These are phyloP conservation scores for Trisateles emortualis DNA, from an alignment of 2,888 invertebrate species.

Conservation along the genomic window DNA sequence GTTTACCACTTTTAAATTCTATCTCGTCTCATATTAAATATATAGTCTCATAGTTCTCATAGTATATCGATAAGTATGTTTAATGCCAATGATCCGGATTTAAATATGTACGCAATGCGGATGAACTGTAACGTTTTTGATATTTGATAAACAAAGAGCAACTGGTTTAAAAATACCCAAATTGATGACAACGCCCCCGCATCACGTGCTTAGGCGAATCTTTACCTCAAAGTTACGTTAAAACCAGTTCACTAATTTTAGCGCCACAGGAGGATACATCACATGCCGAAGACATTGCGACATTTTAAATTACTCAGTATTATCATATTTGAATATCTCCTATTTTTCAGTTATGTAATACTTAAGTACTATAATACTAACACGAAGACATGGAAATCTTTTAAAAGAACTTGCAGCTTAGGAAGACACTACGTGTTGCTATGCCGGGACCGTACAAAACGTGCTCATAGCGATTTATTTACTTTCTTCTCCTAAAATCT, in stretches of 20 bases:
- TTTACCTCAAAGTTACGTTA: neutral
- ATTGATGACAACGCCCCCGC: neutral
- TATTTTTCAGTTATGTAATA: neutral
- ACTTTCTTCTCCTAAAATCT: no score
- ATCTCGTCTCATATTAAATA: no score
- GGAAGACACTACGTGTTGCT: no score
- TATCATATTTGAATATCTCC: neutral
- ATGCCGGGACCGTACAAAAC: no score
- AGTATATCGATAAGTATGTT: neutral
- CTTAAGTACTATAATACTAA: neutral
- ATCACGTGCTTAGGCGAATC: neutral
- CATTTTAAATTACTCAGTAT: neutral
- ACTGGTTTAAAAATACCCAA: neutral
- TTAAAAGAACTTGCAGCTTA: no score
- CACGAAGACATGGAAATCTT: no score
- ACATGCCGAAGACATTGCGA: neutral
- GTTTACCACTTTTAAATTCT: no score
- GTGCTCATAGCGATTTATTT: no score
- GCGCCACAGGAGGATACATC: neutral
- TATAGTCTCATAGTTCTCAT: no score
- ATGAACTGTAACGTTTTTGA: neutral
- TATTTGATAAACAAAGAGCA: neutral
- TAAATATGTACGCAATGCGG: neutral
- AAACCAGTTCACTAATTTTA: slow-evolving; percentile 3
- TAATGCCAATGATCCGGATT: neutral